Base-by-base conservation (phyloP, 2,113 vertebrate genomes). In the Oriolus oriolus region DNA sequence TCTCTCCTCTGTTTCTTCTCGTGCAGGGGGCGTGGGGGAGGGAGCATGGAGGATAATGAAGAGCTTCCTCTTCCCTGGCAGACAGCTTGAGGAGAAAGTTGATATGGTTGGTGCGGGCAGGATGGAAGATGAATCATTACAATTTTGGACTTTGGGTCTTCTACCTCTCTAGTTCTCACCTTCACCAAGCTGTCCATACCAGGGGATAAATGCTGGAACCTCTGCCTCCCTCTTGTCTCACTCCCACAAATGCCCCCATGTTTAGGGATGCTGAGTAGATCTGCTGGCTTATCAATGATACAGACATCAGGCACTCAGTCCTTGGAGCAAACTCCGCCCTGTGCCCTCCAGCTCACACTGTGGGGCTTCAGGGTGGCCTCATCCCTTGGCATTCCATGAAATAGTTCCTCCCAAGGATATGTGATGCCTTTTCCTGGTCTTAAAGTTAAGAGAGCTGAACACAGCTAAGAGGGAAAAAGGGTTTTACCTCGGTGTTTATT, bases 1-100 rank as follows among this genome's bases (percentile, higher is more conserved):
- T 95, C 95, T 96, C 87, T 71, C 69, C 81, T 87, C 90, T 94
- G 71, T 95, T 96, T 89, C 83, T 88, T 44, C 87, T 86, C 8
- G 4, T 63, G 41, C 0, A 0, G 57, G 78, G n/a, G 10, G 10
- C 10, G 31, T 16, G 69, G 37, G 53, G 66, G 66, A 61, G 76
- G 56, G 73, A 81, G 28, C 19, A 7, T 7, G 39, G 45, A 74
- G 52, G 71, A 63, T 82, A 90, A 78, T 64, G 87, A 78, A 79
- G 90, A 85, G 75, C 50, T 87, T 61, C 87, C 61, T 61, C 56
- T 87, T 31, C 77, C 24, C 64, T 65, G 66, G 71, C 82, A 93
- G 79, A 15, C 54, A 59, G 87, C 71, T 94, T 0, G 5, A 84
- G 86, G 82, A 83, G 86, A 80, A 84, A 41, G 33, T 42, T 53